Conservation (phyloP, 2,888 invertebrate genomes). For the Fabriciana adippe region DNA sequence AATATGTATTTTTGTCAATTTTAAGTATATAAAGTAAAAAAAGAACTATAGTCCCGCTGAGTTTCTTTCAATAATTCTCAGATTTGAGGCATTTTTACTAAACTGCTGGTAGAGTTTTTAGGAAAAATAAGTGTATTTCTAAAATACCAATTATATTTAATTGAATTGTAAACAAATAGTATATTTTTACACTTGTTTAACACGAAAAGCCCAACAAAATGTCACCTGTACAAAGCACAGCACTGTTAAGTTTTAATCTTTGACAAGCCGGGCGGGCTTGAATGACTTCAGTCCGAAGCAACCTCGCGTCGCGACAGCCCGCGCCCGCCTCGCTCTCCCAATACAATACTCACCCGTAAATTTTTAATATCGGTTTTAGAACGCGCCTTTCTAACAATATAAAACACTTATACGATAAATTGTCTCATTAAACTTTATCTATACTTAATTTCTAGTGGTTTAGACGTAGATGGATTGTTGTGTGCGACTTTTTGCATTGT, state of each 20-base stretch:
- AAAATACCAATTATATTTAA: background rate
- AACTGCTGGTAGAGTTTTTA: background rate
- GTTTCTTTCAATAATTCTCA: too few relatives aligned
- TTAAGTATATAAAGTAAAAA: too few relatives aligned
- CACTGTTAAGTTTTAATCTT: conserved; percentile 39
- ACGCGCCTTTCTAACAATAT: conserved; percentile 44
- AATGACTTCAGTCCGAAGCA: conserved; percentile 39
- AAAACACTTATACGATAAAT: conserved; percentile 34
- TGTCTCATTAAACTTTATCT: background rate
- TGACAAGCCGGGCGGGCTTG: conserved; percentile 40
- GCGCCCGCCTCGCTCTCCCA: conserved; percentile 41
- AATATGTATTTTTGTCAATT: too few relatives aligned
- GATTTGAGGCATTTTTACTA: too few relatives aligned
- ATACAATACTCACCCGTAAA: conserved; percentile 53
- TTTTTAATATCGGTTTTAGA: conserved; percentile 66
- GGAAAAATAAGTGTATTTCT: background rate
- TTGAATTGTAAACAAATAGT: background rate
- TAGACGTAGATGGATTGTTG: conserved; percentile 45
- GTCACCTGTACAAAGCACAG: conserved; percentile 11
- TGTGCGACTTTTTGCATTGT: conserved; percentile 46
- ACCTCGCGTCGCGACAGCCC: conserved; percentile 33
- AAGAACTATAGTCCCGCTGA: too few relatives aligned
- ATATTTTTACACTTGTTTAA: background rate
- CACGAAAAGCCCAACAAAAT: conserved; percentile 1
- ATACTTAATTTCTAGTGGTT: conserved; percentile 2